A percentile compares a stretch with the other conserved stretches of the same genome.
phyloP scores from a whole-genome alignment of 2,113 vertebrate species.

The Strix aluco region DNA sequence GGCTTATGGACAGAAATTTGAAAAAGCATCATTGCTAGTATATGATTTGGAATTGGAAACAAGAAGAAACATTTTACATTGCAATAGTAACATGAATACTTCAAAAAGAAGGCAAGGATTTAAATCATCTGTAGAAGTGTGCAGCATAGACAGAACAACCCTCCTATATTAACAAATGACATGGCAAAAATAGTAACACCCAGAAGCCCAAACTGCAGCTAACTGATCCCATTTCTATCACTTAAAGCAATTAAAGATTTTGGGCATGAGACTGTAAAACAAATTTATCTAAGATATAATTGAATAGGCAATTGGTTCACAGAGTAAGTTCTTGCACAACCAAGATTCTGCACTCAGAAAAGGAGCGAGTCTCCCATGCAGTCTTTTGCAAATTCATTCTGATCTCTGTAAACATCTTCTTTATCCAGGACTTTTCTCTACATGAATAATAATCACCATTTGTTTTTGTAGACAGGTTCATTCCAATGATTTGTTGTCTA shows the following conservation, averaged over 20 bases:
- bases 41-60: neutral
- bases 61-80: neutral
- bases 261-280: neutral
- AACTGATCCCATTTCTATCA: neutral
- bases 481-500: neutral
- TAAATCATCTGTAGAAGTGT: rapidly evolving
- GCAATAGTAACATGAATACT: neutral
- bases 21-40: neutral
- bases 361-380: neutral
- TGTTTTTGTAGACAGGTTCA: neutral
- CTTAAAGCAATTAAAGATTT: neutral
- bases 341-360: neutral
- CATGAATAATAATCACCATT: neutral
- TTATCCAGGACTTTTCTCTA: neutral
- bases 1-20: neutral
- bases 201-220: neutral
- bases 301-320: neutral
- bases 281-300: constrained; percentile 18
- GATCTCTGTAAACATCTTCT: constrained; percentile 26
- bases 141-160: neutral
- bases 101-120: neutral
- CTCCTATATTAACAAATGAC: neutral
- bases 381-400: constrained; percentile 9
- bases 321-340: neutral
- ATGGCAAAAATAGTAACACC: neutral